Percentiles rank a stretch among this genome's conserved stretches.
phyloP scores from a whole-genome alignment of 2,888 invertebrate species.

The Rhabditoides inermis region DNA sequence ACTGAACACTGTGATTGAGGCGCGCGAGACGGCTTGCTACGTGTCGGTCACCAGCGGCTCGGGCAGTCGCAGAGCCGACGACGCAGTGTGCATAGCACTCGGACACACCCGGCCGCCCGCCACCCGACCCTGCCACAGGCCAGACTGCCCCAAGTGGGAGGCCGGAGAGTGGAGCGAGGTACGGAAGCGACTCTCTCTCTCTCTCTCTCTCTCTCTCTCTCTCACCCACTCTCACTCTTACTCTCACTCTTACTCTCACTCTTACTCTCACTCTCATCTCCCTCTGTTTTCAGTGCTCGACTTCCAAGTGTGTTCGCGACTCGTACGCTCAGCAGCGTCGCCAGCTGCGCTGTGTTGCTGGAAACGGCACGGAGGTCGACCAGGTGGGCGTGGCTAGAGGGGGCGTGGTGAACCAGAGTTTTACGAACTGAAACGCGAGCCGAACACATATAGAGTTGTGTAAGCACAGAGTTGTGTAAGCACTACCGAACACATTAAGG shows the following conservation, averaged over 20 bases:
- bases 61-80: slow-evolving; percentile 19
- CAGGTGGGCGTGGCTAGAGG: too few species aligned
- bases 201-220: too few species aligned
- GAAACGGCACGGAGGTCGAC: slow-evolving; percentile 58
- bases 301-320: slow-evolving; percentile 60
- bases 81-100: slow-evolving; percentile 22
- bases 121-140: slow-evolving; percentile 37
- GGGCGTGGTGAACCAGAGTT: too few species aligned
- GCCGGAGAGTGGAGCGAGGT: slow-evolving; percentile 42
- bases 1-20: slow-evolving; percentile 8
- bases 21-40: slow-evolving; percentile 15
- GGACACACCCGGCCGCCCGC: slow-evolving; percentile 28
- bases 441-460: too few species aligned
- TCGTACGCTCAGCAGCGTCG: slow-evolving; percentile 72
- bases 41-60: slow-evolving; percentile 15
- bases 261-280: too few species aligned
- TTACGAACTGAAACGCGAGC: too few species aligned
- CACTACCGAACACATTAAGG: too few species aligned
- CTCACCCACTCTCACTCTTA: too few species aligned
- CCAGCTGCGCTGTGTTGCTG: slow-evolving; percentile 61
- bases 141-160: slow-evolving; percentile 45
- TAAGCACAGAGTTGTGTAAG: too few species aligned
- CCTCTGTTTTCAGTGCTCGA: slow-evolving; percentile 13
- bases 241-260: too few species aligned
- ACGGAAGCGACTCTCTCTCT: too few species aligned